Base-by-base conservation (phyloP, 2,888 invertebrate genomes). In the Arctia plantaginis region DNA sequence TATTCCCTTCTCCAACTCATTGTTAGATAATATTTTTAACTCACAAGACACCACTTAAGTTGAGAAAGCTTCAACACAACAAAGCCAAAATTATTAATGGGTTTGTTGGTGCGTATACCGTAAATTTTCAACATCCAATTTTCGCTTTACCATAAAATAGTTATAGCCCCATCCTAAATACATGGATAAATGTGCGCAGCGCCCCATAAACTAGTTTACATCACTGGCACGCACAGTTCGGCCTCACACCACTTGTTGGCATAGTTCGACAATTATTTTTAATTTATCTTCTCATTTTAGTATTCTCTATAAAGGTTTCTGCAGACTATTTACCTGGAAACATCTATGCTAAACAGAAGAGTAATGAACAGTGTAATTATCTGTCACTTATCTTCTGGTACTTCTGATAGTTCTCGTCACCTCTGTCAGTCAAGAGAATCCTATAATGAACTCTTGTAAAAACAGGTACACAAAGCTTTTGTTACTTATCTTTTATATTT, bases 71-170 rank as follows among this genome's bases (percentile, higher is more conserved):
- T 59, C 59, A 15, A 59, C 59, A 59, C 27, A 59, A 59, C 27
- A 59, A 30, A 30, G 18, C 15, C 51, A 55, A 69, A 55, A 35
- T 51, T n/a, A 44, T 33, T 33, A 33, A 51, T 35, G 33, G 12
- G 13, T 51, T 33, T 44, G 41, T 44, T 67, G 20, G 33, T 55
- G 51, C 51, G 23, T 33, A n/a, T 23, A 23, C 30, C 33, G 68
- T 69, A 55, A 55, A 69, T 7, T 35, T 51, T 55, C 35, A 47
- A 47, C 30, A 33, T 69, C n/a, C 47, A 55, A 55, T 69, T 33
- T 69, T 69, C 68, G 23, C 35, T 69, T 69, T 33, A n/a, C 68
- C 68, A 51, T 47, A 69, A 69, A 35, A 51, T 51, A 51, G 47
- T n/a, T 51, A 30, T 69, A 69, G 33, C 33, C 33, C 51, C 35